Conservation (phyloP, 2,797 vertebrate genomes). For the Sphenopsis melanotis region DNA sequence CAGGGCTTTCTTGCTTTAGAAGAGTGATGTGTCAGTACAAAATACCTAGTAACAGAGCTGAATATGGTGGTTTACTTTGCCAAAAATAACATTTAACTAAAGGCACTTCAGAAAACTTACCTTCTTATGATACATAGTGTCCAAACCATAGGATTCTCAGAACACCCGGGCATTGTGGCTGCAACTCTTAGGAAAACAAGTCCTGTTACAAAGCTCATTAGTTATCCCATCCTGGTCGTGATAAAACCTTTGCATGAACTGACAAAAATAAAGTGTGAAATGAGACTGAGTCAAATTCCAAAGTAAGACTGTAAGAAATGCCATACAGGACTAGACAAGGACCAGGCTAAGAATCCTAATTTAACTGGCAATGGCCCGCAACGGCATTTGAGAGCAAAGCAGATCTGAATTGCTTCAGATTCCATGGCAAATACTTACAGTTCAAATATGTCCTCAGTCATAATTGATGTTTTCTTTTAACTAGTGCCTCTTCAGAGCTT, state of each 20-base stretch:
- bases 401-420: background rate
- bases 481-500: background rate
- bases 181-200: background rate
- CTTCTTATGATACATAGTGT: background rate
- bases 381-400: background rate
- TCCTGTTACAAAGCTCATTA: background rate
- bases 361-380: background rate
- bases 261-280: background rate
- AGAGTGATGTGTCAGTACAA: background rate
- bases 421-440: background rate
- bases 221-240: background rate
- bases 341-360: background rate
- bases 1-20: background rate
- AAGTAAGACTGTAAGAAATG: background rate
- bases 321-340: background rate
- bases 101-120: background rate
- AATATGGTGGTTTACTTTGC: background rate
- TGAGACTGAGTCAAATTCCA: background rate
- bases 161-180: background rate
- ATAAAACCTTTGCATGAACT: background rate
- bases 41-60: background rate
- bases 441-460: background rate
- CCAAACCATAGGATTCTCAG: background rate
- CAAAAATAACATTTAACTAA: background rate
- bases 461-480: background rate